phyloP scores from a whole-genome alignment of 2,797 vertebrate genomes.

The Lutjanus argentimaculatus region DNA sequence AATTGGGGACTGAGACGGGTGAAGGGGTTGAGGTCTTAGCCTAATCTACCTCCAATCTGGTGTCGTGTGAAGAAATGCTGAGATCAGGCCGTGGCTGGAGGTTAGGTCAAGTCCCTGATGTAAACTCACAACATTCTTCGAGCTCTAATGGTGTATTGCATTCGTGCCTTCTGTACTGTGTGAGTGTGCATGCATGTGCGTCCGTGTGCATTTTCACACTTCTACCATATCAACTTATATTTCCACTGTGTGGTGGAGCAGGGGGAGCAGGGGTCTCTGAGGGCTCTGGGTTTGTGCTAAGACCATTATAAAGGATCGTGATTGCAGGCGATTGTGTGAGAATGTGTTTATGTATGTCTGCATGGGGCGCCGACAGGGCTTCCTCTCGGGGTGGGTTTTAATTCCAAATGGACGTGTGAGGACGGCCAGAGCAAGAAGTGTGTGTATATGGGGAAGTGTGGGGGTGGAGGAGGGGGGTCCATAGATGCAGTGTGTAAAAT shows the following conservation, averaged over 20 bases:
- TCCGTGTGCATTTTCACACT: constrained; percentile 73
- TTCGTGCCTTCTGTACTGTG: constrained; percentile 79
- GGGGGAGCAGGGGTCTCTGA: constrained; percentile 45
- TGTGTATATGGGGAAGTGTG: constrained; percentile 37
- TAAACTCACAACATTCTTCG: constrained; percentile 91
- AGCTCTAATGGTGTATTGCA: constrained; percentile 86
- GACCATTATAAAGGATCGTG: constrained; percentile 71
- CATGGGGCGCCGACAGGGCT: constrained; percentile 73
- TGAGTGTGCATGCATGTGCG: constrained; percentile 31
- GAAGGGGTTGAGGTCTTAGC: constrained; percentile 61
- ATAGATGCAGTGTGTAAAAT: constrained; percentile 71
- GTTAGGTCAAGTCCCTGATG: constrained; percentile 90
- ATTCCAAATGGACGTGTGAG: constrained; percentile 80
- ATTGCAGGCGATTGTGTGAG: constrained; percentile 76
- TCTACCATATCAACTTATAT: constrained; percentile 76
- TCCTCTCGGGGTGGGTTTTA: constrained; percentile 69
- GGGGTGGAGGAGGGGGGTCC: constrained; percentile 20
- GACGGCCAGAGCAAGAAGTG: constrained; percentile 42
- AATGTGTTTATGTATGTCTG: constrained; percentile 84
- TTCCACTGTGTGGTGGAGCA: constrained; percentile 58
- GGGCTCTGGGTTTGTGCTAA: constrained; percentile 65
- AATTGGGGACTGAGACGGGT: constrained; percentile 36
- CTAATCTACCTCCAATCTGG: constrained; percentile 87
- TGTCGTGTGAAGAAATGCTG: constrained; percentile 89
- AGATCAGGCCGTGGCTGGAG: constrained; percentile 87